Base-by-base conservation (phyloP, 2,797 vertebrate species). In the Gadopsis bispinosus region DNA sequence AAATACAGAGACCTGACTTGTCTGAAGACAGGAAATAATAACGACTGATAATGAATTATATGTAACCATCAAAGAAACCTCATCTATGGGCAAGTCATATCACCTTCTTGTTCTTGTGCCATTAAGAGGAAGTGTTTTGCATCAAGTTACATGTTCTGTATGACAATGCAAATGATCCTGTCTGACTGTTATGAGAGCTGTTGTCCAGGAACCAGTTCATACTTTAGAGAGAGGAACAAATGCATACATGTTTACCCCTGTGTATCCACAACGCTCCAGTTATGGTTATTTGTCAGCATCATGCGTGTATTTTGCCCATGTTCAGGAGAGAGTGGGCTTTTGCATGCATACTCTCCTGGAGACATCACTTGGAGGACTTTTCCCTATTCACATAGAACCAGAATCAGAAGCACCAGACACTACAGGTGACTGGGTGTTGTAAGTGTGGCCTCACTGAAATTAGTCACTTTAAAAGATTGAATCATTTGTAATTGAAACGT, bases 311-410 rank as follows among this genome's bases (percentile, higher is more conserved):
- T 81, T 62, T 29, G 45, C 29, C 17, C 35, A 2, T 53, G 35
- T 56, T 71, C 20, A 7, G 71, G 45, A 31, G 43, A 41, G 5
- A 0, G 8, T 5, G 7, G 0, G 20, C 33, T 1, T 26, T 64
- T 75, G 7, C 84, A 26, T 17, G 65, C 51, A 6, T 80, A 63
- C 54, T 65, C 54, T 47, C 55, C 79, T 12, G 92, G 92, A 5
- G 86, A 94, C 37, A 54, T 93, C 5, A 91, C 87, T 37, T 62
- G 91, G 92, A 76, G 94, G 88, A 72, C 86, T 94, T 83, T 90
- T 94, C 47, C 84, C 89, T 1, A 1, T 94, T 68, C 90, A 93
- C 39, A 6, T 0, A 16, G 43, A 48, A 74, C 66, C 4, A 79
- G 69, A 26, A 2, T 26, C 0, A 73, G 75, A 69, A 81, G 2